Evolutionary conservation across 2,113 vertebrate species (phyloP).

Genomic region (Sakesphorus luctuosus): DNA sequence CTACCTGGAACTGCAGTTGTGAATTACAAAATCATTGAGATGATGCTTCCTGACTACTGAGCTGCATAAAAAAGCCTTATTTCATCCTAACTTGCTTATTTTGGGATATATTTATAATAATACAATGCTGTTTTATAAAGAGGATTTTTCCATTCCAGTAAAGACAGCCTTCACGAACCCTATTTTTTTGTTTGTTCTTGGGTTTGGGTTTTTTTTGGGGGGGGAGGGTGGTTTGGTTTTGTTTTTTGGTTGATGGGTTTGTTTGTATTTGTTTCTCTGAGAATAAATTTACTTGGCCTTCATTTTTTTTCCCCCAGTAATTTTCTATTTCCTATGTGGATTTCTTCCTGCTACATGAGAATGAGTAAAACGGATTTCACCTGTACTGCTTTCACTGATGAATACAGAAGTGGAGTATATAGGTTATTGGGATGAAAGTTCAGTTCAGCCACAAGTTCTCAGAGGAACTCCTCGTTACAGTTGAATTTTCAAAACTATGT

Average conservation of each 20-base stretch:
- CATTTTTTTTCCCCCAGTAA: not conserved
- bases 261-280: not conserved
- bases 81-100: not conserved
- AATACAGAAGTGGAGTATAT: not conserved
- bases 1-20: not conserved
- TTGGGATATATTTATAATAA: not conserved
- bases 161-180: not conserved
- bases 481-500: not conserved
- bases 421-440: not conserved
- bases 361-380: not conserved
- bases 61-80: not conserved
- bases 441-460: not conserved
- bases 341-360: not conserved
- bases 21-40: not conserved
- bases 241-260: too few relatives aligned
- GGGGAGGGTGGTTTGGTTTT: too few relatives aligned
- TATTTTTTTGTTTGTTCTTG: not conserved
- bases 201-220: too few relatives aligned
- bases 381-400: not conserved
- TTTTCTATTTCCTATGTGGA: not conserved
- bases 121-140: not conserved
- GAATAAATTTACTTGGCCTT: not conserved
- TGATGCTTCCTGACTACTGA: not conserved
- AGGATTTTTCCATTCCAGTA: not conserved
- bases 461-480: not conserved